Percentiles rank a stretch among this genome's conserved stretches.
These are phyloP conservation scores for Xyrichtys novacula DNA, from an alignment of 2,797 vertebrate species.

Conservation along the genomic window DNA sequence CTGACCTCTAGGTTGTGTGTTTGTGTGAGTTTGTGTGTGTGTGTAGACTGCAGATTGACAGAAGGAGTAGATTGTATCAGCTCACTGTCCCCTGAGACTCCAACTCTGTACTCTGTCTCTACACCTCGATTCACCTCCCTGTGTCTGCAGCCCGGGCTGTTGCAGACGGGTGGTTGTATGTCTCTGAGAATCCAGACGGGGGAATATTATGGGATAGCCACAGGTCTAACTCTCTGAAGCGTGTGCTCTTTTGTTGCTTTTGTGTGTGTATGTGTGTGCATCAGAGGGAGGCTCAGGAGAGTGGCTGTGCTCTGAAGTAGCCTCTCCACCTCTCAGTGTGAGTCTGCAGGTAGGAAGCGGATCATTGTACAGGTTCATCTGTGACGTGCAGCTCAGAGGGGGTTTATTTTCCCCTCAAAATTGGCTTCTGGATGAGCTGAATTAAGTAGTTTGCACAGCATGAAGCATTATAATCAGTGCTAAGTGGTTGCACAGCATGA, in stretches of 20 bases:
- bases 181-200: slow-evolving; percentile 24
- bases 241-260: slow-evolving; percentile 15
- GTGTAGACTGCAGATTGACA: slow-evolving; percentile 47
- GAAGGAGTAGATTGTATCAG: slow-evolving; percentile 53
- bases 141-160: slow-evolving; percentile 10
- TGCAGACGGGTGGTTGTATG: slow-evolving; percentile 5
- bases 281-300: slow-evolving; percentile 17
- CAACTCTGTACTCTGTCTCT: slow-evolving; percentile 8
- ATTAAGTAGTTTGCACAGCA: slow-evolving; percentile 21
- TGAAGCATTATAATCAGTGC: slow-evolving; percentile 32
- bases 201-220: slow-evolving; percentile 38
- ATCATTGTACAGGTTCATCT: slow-evolving; percentile 13
- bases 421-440: slow-evolving; percentile 12
- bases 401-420: slow-evolving; percentile 27
- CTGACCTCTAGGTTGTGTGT: slow-evolving; percentile 52
- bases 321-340: slow-evolving; percentile 27
- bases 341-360: slow-evolving; percentile 7
- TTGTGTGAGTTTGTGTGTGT: neutral
- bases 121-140: slow-evolving; percentile 12
- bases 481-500: slow-evolving; percentile 31
- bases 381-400: neutral
- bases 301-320: slow-evolving; percentile 12
- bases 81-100: slow-evolving; percentile 42
- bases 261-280: slow-evolving; percentile 4
- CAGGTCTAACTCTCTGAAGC: slow-evolving; percentile 8